A percentile compares a stretch with the other conserved stretches of the same genome.
These are phyloP conservation scores for Menidia beryllina DNA, from an alignment of 2,113 vertebrate species.

Conservation along the genomic window DNA sequence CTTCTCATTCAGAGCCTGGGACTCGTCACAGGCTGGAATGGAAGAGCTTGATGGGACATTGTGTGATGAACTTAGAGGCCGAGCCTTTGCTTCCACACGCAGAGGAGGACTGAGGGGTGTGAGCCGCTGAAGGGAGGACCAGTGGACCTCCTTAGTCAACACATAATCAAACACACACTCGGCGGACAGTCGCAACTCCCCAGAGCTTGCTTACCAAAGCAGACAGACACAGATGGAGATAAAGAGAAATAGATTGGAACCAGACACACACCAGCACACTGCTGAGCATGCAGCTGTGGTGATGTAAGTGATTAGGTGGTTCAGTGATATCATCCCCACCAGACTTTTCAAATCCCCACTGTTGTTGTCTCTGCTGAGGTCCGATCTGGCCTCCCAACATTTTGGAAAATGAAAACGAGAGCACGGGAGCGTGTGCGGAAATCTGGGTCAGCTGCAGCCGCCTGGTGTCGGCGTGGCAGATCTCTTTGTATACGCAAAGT, in stretches of 20 bases:
- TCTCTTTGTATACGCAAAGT: conserved; percentile 33
- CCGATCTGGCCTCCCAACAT: conserved; percentile 56
- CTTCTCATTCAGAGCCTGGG: conserved; percentile 20
- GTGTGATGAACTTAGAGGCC: background rate
- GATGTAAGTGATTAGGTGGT: conserved; percentile 82
- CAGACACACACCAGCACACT: conserved; percentile 59
- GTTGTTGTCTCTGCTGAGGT: conserved; percentile 65
- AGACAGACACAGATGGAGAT: conserved; percentile 53
- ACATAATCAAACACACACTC: conserved; percentile 53
- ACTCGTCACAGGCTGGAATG: conserved; percentile 17
- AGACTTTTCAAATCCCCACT: conserved; percentile 73
- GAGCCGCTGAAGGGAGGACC: background rate
- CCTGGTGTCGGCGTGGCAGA: conserved; percentile 59
- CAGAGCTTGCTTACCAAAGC: conserved; percentile 32
- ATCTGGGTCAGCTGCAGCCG: conserved; percentile 69
- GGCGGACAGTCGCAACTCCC: conserved; percentile 44
- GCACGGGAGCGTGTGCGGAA: conserved; percentile 46
- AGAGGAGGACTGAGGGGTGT: background rate
- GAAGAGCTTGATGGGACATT: background rate
- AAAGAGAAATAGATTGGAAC: conserved; percentile 60
- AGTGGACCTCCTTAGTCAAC: conserved; percentile 46
- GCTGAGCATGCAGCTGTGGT: conserved; percentile 80
- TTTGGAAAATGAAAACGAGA: conserved; percentile 58
- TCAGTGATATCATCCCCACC: conserved; percentile 80
- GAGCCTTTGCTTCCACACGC: conserved; percentile 3